Percentiles rank a stretch among this genome's conserved stretches.
These are phyloP conservation scores for Loripinus fragilis DNA, from an alignment of 2,888 invertebrate genomes.

Conservation along the genomic window DNA sequence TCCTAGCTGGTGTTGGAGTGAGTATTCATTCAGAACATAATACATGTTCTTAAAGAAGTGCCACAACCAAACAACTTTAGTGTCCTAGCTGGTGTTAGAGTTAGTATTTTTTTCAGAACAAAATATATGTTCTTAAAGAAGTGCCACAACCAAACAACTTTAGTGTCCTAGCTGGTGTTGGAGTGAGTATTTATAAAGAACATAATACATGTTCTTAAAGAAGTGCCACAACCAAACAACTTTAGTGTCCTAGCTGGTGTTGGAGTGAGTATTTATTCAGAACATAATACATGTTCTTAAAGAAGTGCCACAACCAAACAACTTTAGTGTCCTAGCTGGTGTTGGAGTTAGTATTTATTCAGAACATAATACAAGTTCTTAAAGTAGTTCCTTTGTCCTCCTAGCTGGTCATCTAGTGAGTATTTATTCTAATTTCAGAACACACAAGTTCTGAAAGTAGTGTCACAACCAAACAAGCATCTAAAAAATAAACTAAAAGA, in stretches of 20 bases:
- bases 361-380: too few species aligned
- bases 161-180: conserved; percentile 78
- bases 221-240: conserved; percentile 69
- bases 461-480: conserved; percentile 64
- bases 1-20: too few species aligned
- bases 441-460: conserved; percentile 70
- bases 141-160: conserved; percentile 68
- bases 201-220: conserved; percentile 73
- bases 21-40: conserved; percentile 80
- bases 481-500: too few species aligned
- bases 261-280: conserved; percentile 75
- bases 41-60: conserved; percentile 72
- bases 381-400: too few species aligned
- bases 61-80: conserved; percentile 72
- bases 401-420: too few species aligned
- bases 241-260: conserved; percentile 78
- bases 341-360: conserved; percentile 80
- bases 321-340: conserved; percentile 76
- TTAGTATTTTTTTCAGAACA: conserved; percentile 75
- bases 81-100: conserved; percentile 78
- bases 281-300: too few species aligned
- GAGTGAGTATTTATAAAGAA: conserved; percentile 78
- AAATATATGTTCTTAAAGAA: conserved; percentile 73
- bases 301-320: too few species aligned
- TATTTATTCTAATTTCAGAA: too few species aligned